phyloP scores from a whole-genome alignment of 1,140 invertebrate species.

The Calosoma granatense region DNA sequence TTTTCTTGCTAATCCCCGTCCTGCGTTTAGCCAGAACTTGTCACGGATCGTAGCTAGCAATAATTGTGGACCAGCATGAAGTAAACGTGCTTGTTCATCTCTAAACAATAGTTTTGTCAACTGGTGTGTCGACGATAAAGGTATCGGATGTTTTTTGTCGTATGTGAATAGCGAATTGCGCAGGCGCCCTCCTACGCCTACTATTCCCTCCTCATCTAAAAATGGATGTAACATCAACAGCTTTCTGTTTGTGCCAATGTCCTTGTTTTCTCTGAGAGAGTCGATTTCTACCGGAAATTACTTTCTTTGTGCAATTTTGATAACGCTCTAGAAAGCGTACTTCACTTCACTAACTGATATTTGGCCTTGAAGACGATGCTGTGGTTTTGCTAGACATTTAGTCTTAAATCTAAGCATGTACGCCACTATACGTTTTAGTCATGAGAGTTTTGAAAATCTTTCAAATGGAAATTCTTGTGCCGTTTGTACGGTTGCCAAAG shows the following conservation, averaged over 20 bases:
- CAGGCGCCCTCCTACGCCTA: constrained; percentile 34
- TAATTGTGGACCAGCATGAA: constrained; percentile 24
- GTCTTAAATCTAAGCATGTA: no score
- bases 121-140: constrained; percentile 22
- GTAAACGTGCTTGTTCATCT: constrained; percentile 18
- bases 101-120: constrained; percentile 20
- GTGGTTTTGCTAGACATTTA: no score
- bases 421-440: no score
- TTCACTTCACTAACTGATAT: constrained; percentile 1
- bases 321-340: neutral
- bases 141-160: constrained; percentile 24
- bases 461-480: no score
- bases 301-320: constrained; percentile 14
- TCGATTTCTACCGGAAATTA: constrained; percentile 12
- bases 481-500: no score
- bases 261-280: constrained; percentile 9
- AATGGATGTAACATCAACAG: constrained; percentile 26
- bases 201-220: constrained; percentile 27
- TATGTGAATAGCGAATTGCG: constrained; percentile 18
- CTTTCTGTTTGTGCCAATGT: constrained; percentile 11
- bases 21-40: constrained; percentile 21
- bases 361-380: neutral
- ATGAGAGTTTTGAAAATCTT: no score
- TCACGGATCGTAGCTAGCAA: constrained; percentile 17
- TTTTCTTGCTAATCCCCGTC: constrained; percentile 16